A percentile compares a stretch with the other conserved stretches of the same genome.
Conservation (phyloP, 2,797 vertebrate genomes). For the Denticeps clupeoides region DNA sequence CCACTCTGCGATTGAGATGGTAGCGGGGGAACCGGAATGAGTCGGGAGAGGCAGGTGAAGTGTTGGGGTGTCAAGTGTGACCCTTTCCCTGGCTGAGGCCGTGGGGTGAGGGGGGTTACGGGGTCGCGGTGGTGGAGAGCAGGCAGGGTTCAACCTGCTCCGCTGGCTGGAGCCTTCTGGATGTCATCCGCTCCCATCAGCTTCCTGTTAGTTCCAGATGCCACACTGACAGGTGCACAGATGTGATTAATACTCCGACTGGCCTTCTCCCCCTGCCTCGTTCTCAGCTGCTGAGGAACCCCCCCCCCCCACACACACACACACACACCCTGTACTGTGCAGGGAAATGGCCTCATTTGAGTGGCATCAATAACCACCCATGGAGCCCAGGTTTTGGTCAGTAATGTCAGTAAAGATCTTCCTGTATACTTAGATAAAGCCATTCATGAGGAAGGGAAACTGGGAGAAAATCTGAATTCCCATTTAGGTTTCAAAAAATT, state of each 20-base stretch:
- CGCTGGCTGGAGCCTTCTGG: conserved; percentile 33
- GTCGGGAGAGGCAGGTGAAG: conserved; percentile 5
- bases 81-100: no score
- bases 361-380: no score
- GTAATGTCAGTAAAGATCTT: no score
- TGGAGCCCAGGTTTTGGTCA: no score
- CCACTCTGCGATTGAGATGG: no score
- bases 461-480: no score
- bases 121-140: conserved; percentile 35
- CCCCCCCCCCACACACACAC: conserved; percentile 2
- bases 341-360: no score
- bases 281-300: conserved; percentile 22
- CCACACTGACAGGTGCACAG: conserved; percentile 81
- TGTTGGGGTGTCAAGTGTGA: conserved; percentile 4
- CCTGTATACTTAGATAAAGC: no score
- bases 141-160: conserved; percentile 45
- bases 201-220: conserved; percentile 94
- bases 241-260: conserved; percentile 75
- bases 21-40: conserved; percentile 29
- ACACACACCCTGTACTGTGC: not conserved
- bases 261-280: conserved; percentile 34
- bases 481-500: no score
- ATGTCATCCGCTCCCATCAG: conserved; percentile 65
- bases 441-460: no score
- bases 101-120: conserved; percentile 32